Conservation (phyloP, 2,797 vertebrate species). For the Myoxocephalus aenaeus region DNA sequence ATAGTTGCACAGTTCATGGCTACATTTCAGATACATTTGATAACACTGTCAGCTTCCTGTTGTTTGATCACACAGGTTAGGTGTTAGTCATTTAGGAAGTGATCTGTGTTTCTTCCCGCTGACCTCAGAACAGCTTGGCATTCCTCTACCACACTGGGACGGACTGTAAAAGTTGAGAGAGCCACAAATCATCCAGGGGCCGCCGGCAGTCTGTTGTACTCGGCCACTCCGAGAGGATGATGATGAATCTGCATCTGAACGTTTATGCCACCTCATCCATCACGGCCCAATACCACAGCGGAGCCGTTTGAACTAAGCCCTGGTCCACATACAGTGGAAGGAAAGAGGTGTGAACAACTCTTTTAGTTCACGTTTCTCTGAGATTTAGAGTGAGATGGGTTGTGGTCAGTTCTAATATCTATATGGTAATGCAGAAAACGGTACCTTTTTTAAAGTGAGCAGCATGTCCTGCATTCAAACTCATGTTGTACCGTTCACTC, state of each 20-base stretch:
- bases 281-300: background rate
- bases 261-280: slow-evolving; percentile 4
- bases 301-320: background rate
- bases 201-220: background rate
- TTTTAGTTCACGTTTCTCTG: background rate
- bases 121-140: slow-evolving; percentile 21
- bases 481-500: too few relatives aligned
- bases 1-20: background rate
- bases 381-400: background rate
- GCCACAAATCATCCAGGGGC: slow-evolving; percentile 26
- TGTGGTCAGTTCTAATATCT: background rate
- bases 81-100: slow-evolving; percentile 4
- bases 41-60: background rate
- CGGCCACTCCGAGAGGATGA: background rate
- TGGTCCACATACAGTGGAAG: background rate
- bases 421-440: background rate
- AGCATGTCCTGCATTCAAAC: too few relatives aligned
- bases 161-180: slow-evolving; percentile 31
- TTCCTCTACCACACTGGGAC: slow-evolving; percentile 43
- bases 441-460: background rate
- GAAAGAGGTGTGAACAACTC: background rate
- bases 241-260: slow-evolving; percentile 13
- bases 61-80: slow-evolving; percentile 10
- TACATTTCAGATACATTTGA: background rate
- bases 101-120: slow-evolving; percentile 24